Evolutionary conservation across 1,140 invertebrate genomes (phyloP), one percentile per base, ranked within the genome.

Genomic region (Teleopsis dalmanni): DNA sequence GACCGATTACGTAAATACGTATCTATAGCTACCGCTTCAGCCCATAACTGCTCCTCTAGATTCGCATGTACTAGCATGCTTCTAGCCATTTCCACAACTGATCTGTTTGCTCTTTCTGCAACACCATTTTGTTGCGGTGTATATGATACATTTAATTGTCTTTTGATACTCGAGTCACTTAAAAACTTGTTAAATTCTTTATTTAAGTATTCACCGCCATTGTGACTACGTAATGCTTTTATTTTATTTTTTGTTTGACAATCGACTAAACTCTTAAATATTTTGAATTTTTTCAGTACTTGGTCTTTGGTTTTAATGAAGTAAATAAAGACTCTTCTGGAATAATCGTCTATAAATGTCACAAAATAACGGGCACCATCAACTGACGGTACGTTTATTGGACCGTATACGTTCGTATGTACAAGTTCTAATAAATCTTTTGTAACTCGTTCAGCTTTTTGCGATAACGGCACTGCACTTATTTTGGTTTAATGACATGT

Each of bases 331-430:
- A 57, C 54, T 50, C 44, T 54, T 48, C 62, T 35, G 18, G 57
- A 60, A 11, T 43, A 66, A 50, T 75, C 71, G 62, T 76, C 71
- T 42, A 70, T 64, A 46, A 74, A 66, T 5, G 69, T 61, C n/a
- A 74, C 48, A 50, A 72, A 67, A 53, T 73, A 75, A 34, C 56
- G 55, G 3, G 51, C 55, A 13, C 60, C 62, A 22, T 67, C 62
- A 14, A 58, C 19, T 34, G 65, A 72, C 13, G 19, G 21, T 4
- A 55, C 58, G n/a, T n/a, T 60, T 65, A 72, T 71, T 42, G 67
- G 71, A 48, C 73, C 71, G 57, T 65, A 72, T 9, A 73, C 37
- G 56, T 74, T 71, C 2, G 61, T 51, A 54, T 74, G 68, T 6
- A 73, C 50, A 43, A 71, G 29, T 33, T 71, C 59, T 18, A 70